Percentiles rank a stretch among this genome's conserved stretches.
Conservation (phyloP, 2,113 vertebrate species). For the Chloropsis hardwickii region DNA sequence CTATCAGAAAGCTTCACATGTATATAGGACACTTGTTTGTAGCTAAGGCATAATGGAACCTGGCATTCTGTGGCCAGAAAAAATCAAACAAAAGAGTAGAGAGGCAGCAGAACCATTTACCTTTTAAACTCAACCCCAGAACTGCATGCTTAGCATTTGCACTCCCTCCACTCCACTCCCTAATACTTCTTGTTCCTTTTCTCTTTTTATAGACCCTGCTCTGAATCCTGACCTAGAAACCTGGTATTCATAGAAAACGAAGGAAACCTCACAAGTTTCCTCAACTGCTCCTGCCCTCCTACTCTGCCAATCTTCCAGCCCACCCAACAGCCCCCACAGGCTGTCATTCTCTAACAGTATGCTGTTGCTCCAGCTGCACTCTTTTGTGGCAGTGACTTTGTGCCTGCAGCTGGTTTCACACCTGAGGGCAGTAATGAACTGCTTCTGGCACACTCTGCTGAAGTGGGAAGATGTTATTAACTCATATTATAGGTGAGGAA, state of each 20-base stretch:
- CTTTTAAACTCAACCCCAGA: background rate
- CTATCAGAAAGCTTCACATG: background rate
- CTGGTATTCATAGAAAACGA: fast-evolving
- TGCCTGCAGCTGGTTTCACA: background rate
- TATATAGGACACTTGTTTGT: background rate
- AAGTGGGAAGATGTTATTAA: background rate
- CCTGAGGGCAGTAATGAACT: conserved; percentile 16
- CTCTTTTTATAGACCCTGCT: background rate
- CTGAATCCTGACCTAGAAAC: background rate
- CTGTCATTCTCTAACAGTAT: fast-evolving
- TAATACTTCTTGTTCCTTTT: background rate
- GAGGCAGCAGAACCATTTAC: background rate
- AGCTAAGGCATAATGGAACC: background rate
- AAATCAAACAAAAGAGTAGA: background rate
- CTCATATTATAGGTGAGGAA: background rate
- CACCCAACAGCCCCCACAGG: too few relatives aligned
- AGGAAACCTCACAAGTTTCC: background rate
- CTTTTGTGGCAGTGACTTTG: background rate
- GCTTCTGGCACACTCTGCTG: background rate
- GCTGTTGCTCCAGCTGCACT: background rate
- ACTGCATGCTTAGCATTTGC: background rate
- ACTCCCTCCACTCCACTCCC: background rate
- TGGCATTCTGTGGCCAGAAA: too few relatives aligned
- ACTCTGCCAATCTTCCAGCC: background rate
- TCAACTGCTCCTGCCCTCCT: background rate